Base-by-base conservation (phyloP, 2,797 vertebrate species). In the Alosa sapidissima region DNA sequence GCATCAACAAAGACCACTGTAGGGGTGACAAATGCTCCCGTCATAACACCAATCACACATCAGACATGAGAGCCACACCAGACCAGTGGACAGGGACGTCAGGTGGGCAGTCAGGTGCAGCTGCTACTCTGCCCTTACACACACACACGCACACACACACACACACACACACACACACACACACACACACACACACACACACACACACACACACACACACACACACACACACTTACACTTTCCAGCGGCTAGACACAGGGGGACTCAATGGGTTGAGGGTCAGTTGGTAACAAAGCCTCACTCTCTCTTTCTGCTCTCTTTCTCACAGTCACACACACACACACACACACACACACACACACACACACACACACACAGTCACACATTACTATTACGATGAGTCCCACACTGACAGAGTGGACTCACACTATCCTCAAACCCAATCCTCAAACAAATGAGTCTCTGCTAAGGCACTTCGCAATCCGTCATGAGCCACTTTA, bases 11-110 rank as follows among this genome's bases (percentile, higher is more conserved):
- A 87, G 87, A 87, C 85, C 89, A 51, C 87, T 87, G 88, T 68
- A 85, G 87, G 3, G 49, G 88, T 87, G 89, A 88, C 90, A 89
- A 83, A 89, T 87, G 84, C 88, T 1, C 85, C 89, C 91, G 90
- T 93, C 92, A 92, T 89, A 92, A 91, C 92, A 91, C 88, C 87
- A 68, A 88, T 75, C 36, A 41, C 33, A 14, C 4, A 41, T 75
- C 36, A 19, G 68, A 16, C 68, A 33, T 10, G 3, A 72, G 54
- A 55, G 28, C 28, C 58, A 62, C 21, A n/a, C 60, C 6, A 0
- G 16, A 5, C 28, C 28, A 28, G 28, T 16, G 52, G 16, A 16
- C 14, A 60, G 58, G n/a, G 58, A 24, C 58, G n/a, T 62, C 58
- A 58, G 19, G 6, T 3, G 5, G 55, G 21, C 5, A 19, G 55